A percentile compares a stretch with the other conserved stretches of the same genome.
Conservation (phyloP, 1,140 invertebrate species). For the Melipona quadrifasciata region DNA sequence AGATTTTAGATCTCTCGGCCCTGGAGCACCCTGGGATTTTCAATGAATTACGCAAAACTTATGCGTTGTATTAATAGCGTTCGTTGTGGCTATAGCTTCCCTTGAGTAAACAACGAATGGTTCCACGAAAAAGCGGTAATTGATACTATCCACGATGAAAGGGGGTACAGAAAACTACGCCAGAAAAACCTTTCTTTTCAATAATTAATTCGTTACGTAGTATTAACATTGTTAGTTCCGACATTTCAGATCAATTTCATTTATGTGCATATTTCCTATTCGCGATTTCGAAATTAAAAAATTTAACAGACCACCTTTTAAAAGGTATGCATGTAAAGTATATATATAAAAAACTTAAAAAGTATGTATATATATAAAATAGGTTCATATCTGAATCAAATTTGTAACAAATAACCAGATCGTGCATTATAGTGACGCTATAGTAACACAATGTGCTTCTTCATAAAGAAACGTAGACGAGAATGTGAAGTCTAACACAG, state of each 20-base stretch:
- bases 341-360: too few species aligned
- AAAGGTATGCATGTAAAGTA: not conserved
- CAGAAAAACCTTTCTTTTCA: not conserved
- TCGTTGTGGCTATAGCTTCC: not conserved
- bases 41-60: not conserved
- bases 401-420: not conserved
- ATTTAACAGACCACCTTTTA: too few species aligned
- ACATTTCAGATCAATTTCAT: not conserved
- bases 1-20: not conserved
- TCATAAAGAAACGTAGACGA: conserved; percentile 26
- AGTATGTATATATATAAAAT: too few species aligned
- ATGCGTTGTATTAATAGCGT: not conserved
- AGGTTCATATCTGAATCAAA: too few species aligned
- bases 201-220: conserved; percentile 20
- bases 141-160: not conserved
- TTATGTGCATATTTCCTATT: not conserved
- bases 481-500: not conserved
- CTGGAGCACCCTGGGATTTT: not conserved
- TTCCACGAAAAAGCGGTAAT: conserved; percentile 29
- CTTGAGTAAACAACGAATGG: conserved; percentile 1
- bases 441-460: not conserved
- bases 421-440: not conserved
- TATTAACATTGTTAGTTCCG: not conserved
- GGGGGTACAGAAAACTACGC: not conserved
- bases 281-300: not conserved